Conservation (phyloP, 2,797 vertebrate species). For the Alca torda region DNA sequence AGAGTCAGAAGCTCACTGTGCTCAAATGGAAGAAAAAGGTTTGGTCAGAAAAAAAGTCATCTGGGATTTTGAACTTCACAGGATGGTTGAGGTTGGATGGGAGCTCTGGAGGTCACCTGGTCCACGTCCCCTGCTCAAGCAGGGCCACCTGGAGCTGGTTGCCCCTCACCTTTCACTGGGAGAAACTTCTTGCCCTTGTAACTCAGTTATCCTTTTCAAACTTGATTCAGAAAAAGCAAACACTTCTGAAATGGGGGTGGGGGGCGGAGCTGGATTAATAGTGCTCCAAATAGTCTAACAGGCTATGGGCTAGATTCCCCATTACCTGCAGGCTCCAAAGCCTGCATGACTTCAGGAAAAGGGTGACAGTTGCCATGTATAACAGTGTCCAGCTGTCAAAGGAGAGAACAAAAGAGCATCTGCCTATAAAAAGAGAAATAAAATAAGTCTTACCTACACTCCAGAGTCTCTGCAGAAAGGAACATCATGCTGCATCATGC, state of each 20-base stretch:
- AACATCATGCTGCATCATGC: rapidly evolving
- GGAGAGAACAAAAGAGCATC: neutral
- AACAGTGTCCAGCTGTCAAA: neutral
- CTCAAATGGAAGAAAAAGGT: neutral
- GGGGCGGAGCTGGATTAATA: neutral
- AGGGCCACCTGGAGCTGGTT: neutral
- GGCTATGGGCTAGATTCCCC: neutral
- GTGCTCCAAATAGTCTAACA: neutral
- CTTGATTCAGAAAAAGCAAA: neutral
- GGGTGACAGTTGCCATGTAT: neutral
- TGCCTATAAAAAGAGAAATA: neutral
- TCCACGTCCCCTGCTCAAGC: neutral
- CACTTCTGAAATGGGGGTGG: neutral
- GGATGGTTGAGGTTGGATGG: neutral
- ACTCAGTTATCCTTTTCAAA: neutral
- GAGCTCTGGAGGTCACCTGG: neutral
- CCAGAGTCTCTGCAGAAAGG: neutral
- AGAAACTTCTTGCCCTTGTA: neutral
- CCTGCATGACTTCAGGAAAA: neutral
- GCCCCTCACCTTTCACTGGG: neutral
- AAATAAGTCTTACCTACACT: neutral
- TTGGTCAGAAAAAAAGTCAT: neutral
- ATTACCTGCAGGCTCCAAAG: neutral
- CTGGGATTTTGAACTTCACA: neutral
- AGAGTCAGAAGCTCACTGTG: neutral